phyloP scores from a whole-genome alignment of 2,797 vertebrate species.

The Melanotaenia trifasciata region DNA sequence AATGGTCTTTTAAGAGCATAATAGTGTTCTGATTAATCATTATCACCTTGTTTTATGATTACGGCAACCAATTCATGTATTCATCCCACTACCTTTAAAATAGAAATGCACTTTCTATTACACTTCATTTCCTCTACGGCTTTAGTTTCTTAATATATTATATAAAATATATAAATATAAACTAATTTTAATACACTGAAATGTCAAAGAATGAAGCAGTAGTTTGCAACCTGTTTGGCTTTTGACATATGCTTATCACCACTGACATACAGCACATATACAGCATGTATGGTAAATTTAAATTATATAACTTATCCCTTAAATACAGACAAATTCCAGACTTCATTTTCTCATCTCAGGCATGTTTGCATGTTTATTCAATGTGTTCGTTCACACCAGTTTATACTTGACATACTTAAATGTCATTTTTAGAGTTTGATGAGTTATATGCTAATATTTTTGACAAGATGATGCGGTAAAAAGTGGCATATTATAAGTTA shows the following conservation, averaged over 20 bases:
- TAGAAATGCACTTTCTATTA: too few relatives aligned
- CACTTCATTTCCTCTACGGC: too few relatives aligned
- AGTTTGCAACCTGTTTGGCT: too few relatives aligned
- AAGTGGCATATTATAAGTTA: too few relatives aligned
- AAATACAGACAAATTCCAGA: not conserved
- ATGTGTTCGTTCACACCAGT: constrained; percentile 2
- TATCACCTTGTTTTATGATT: not conserved
- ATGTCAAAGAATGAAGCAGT: too few relatives aligned
- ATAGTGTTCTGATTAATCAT: constrained; percentile 2
- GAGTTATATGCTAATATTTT: not conserved
- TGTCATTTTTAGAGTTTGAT: constrained; percentile 6
- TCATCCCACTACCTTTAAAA: not conserved
- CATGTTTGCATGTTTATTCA: constrained; percentile 6
- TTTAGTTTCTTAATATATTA: too few relatives aligned
- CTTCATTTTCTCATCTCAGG: not conserved
- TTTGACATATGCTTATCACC: too few relatives aligned
- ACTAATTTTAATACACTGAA: too few relatives aligned
- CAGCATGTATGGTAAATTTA: not conserved
- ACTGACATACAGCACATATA: too few relatives aligned
- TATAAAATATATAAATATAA: too few relatives aligned
- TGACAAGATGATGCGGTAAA: not conserved
- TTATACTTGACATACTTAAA: not conserved
- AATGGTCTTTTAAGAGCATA: not conserved
- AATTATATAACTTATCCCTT: not conserved
- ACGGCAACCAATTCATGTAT: not conserved